Base-by-base conservation (phyloP, 2,888 invertebrate genomes). In the Bedellia somnulentella region DNA sequence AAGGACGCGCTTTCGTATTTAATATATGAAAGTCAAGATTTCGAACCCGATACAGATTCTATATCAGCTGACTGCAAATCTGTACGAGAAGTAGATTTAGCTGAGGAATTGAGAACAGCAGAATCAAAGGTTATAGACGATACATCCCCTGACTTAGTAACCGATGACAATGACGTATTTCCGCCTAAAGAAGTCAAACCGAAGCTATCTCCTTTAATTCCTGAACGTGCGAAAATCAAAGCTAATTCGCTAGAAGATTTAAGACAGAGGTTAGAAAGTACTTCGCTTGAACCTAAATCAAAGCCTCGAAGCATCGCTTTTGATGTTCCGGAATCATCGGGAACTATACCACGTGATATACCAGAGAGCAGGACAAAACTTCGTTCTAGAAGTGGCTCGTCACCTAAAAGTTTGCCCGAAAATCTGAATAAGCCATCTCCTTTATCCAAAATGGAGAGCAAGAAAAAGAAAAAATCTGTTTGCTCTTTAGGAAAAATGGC, bases 401-500 rank as follows among this genome's bases (percentile, higher is more conserved):
- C 75, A 37, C 76, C 76, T 0, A 76, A 77, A 49, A 70, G 71
- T 0, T 38, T 76, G n/a, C 75, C 75, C 0, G 76, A 77, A 21
- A 58, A 62, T 21, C 35, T 75, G 10, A 70, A 64, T 32, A 71
- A 67, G 24, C 68, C 67, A 0, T 62, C 58, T 10, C 67, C 70
- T 0, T 31, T 73, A 5, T 26, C 52, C 0, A 71, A 67, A 48
- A 52, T 70, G 48, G 45, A 56, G 0, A 45, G 60, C 9, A 47
- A 40, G 0, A 71, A 61, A 33, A 71, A 68, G 41, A 73, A 66
- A 42, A 68, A 67, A 34, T 73, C 62, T 9, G 62, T 71, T 0
- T 68, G 66, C 0, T 70, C 70, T 8, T 30, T 77, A 3, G 77
- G 77, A 0, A 77, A 73, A 42, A 71, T 75, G 41, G 76, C 77